Evolutionary conservation across 2,113 vertebrate species (phyloP), one percentile per base, ranked within the genome.

Genomic region (Petroica traversi): DNA sequence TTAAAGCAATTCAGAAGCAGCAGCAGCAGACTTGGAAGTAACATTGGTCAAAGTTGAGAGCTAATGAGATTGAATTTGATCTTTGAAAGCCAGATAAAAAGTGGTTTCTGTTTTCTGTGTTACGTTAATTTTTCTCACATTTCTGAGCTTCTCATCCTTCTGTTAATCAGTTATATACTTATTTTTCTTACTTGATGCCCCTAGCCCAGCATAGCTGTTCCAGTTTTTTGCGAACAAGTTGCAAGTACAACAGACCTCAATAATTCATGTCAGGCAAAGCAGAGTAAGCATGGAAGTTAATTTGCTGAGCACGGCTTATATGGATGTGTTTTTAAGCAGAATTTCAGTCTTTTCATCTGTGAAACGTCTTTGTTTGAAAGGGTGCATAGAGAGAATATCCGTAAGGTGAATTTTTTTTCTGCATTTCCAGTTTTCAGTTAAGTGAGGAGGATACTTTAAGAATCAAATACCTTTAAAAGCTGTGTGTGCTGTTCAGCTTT

Each of bases 1-100:
- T 49, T 52, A n/a, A 80, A 94, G 36, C 62, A 57, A 51, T 57
- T 76, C 58, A 61, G 36, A 55, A 82, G 36, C 38, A 90, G 75
- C 19, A 85, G 41, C 48, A 75, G 62, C 29, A 41, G 61, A 24
- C 19, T 69, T 73, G 28, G 28, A 86, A 69, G 31, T 48, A 48
- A n/a, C 16, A 19, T 3, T 52, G 8, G 38, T 54, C 0, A 0
- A 69, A 31, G 22, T 29, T 83, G 18, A 40, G 31, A 86, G 40
- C 24, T 64, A 69, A 51, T 63, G 24, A 40, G 40, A 48, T 59
- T 52, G 26, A 76, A 51, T 20, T 46, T 28, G 24, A 45, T 45
- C 29, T 57, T 63, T 61, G 54, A 91, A 73, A 64, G 25, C 23
- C 31, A 26, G 20, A 78, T 72, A 36, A 19, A 72, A 75, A 69